Percentiles rank a stretch among this genome's conserved stretches.
These are phyloP conservation scores for Papilio dardanus DNA, from an alignment of 1,140 invertebrate genomes.

Conservation along the genomic window DNA sequence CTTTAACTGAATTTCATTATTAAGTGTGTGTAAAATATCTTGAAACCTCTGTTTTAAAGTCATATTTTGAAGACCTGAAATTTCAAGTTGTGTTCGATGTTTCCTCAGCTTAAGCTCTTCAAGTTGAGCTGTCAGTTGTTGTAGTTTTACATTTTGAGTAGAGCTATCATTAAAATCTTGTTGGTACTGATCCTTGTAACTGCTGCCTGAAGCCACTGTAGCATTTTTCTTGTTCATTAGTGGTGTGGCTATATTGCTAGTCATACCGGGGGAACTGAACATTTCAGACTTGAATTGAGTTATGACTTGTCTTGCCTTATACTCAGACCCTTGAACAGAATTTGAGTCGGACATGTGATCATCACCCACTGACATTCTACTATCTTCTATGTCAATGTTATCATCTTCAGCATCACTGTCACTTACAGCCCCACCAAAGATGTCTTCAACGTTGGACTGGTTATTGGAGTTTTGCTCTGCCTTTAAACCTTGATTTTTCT, in stretches of 20 bases:
- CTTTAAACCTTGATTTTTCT: constrained; percentile 61
- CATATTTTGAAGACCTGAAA: constrained; percentile 93
- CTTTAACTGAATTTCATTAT: constrained; percentile 90
- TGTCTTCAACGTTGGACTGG: constrained; percentile 85
- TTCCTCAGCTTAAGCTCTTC: constrained; percentile 88
- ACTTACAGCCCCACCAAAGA: constrained; percentile 94
- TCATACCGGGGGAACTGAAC: constrained; percentile 46
- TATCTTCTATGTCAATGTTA: constrained; percentile 90
- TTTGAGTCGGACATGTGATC: constrained; percentile 90
- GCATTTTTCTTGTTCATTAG: constrained; percentile 30
- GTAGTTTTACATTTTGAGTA: constrained; percentile 76
- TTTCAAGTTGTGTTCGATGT: constrained; percentile 91
- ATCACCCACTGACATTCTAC: constrained; percentile 88
- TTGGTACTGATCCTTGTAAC: constrained; percentile 57
- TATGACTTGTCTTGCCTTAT: constrained; percentile 70
- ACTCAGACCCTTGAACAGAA: constrained; percentile 84
- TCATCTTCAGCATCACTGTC: constrained; percentile 91
- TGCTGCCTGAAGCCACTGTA: constrained; percentile 36
- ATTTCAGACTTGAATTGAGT: constrained; percentile 61
- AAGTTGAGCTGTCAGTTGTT: constrained; percentile 82
- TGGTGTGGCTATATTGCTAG: constrained; percentile 19
- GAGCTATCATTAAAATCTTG: constrained; percentile 80
- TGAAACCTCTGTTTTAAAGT: constrained; percentile 92
- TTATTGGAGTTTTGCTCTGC: constrained; percentile 63
- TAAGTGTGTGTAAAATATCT: constrained; percentile 89